Evolutionary conservation across 2,113 vertebrate species (phyloP).

Genomic region (Castor canadensis): DNA sequence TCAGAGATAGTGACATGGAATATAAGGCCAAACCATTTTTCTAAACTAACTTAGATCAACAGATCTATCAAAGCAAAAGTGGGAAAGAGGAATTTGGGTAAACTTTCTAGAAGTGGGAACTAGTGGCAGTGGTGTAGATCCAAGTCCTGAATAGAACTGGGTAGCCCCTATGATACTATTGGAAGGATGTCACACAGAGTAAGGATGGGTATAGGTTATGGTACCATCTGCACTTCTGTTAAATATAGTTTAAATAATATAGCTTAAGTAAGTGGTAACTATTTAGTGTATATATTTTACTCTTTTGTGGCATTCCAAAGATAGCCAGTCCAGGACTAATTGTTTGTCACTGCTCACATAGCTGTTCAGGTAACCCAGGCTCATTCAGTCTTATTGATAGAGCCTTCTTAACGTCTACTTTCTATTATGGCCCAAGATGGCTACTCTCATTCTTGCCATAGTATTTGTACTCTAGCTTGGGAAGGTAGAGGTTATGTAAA

Average conservation of each 20-base stretch:
- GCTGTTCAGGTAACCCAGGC: too few species aligned
- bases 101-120: not conserved
- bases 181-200: not conserved
- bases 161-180: not conserved
- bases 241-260: not conserved
- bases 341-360: not conserved
- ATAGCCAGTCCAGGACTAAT: not conserved
- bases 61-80: not conserved
- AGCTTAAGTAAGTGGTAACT: not conserved
- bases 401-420: not conserved
- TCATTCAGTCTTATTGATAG: not conserved
- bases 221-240: not conserved
- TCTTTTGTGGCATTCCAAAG: not conserved
- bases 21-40: not conserved
- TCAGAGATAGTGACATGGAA: not conserved
- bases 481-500: not conserved
- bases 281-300: not conserved
- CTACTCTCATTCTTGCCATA: not conserved
- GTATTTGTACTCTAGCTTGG: not conserved
- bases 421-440: not conserved
- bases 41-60: not conserved
- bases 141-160: not conserved
- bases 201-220: not conserved
- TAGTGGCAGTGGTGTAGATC: not conserved
- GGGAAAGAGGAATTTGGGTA: not conserved